Conservation (phyloP, 2,888 invertebrate species). For the Caenorhabditis plicata region DNA sequence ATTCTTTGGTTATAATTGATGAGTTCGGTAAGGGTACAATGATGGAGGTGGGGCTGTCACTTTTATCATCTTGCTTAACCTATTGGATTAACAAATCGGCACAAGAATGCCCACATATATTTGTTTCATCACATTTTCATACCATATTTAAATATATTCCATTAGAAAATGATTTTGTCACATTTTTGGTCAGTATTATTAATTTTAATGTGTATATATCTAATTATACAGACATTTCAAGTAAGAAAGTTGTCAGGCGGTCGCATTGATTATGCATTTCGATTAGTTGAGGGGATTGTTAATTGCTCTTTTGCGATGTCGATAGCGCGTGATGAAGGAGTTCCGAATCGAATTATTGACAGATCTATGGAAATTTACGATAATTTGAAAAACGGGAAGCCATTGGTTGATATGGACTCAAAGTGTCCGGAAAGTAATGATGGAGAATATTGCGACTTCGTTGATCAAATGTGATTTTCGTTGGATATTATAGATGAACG, state of each 20-base stretch:
- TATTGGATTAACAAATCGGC: conserved; percentile 72
- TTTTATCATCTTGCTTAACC: conserved; percentile 76
- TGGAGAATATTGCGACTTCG: conserved; percentile 1
- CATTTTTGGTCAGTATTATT: conserved; percentile 24
- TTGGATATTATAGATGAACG: too few relatives aligned
- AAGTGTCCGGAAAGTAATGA: conserved; percentile 7
- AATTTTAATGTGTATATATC: conserved; percentile 1
- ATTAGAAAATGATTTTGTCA: conserved; percentile 15
- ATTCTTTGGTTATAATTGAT: conserved; percentile 80
- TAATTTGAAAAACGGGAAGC: conserved; percentile 9
- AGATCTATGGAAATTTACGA: conserved; percentile 68
- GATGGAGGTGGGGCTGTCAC: conserved; percentile 75
- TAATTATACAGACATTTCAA: conserved; percentile 41
- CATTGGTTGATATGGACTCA: conserved; percentile 5
- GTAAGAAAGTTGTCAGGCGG: conserved; percentile 25
- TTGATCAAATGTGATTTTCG: conserved; percentile 13
- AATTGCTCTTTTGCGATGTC: conserved; percentile 74
- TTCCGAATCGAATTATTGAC: conserved; percentile 70
- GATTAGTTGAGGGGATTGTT: conserved; percentile 72
- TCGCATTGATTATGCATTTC: conserved; percentile 28
- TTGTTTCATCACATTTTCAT: conserved; percentile 80
- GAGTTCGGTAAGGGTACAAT: conserved; percentile 86
- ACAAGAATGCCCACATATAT: conserved; percentile 75
- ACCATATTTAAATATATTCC: conserved; percentile 67
- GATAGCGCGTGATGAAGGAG: conserved; percentile 73